Conservation (phyloP, 2,797 vertebrate species). For the Glyptemys insculpta region DNA sequence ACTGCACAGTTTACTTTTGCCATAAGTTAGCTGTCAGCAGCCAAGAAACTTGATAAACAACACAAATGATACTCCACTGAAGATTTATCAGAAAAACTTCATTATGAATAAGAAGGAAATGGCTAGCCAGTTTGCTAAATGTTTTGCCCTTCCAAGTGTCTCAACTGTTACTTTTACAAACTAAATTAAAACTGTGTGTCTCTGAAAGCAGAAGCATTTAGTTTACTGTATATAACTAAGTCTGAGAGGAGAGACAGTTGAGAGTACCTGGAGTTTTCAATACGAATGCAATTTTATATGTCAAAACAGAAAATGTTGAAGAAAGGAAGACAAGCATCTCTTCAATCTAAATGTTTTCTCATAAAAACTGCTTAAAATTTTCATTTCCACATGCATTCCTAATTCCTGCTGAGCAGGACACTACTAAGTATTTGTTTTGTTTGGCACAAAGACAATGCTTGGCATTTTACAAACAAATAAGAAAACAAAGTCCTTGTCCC, state of each 20-base stretch:
- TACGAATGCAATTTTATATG: neutral
- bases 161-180: neutral
- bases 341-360: neutral
- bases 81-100: slow-evolving; percentile 7
- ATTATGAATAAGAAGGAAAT: slow-evolving; percentile 9
- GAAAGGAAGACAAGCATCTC: neutral
- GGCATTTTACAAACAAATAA: neutral
- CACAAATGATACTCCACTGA: neutral
- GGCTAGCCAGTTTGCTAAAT: slow-evolving; percentile 6
- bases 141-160: neutral
- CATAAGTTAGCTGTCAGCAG: slow-evolving; percentile 32
- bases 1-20: neutral
- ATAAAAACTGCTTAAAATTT: neutral
- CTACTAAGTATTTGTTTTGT: neutral
- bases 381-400: neutral
- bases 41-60: slow-evolving; percentile 45
- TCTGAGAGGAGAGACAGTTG: neutral
- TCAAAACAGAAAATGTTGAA: neutral
- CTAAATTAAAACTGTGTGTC: neutral
- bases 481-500: neutral
- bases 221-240: neutral
- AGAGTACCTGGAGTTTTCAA: neutral
- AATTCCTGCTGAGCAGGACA: neutral
- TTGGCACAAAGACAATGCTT: neutral
- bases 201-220: neutral